Base-by-base conservation (phyloP, 2,888 invertebrate species). In the Pantelozetes paolii region DNA sequence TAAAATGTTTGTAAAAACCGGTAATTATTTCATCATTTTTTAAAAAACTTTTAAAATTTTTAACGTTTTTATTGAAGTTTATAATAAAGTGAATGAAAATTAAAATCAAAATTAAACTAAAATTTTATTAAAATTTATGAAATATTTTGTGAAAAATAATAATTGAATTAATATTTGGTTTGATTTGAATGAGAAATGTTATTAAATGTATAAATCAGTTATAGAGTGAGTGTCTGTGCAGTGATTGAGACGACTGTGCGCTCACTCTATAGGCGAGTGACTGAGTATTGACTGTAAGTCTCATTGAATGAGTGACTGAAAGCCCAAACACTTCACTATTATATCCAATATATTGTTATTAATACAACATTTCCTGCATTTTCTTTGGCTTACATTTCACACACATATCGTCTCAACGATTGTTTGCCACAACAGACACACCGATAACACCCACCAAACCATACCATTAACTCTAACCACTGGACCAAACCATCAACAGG, bases 341-440 rank as follows among this genome's bases (percentile, higher is more conserved):
- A 45, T 45, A n/a, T n/a, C n/a, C n/a, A n/a, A n/a, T n/a, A n/a
- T n/a, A n/a, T 18, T 18, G 18, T 11, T 57, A 57, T 57, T 57
- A 57, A 18, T 23, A 2, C 23, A 57, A 26, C 23, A 28, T 57
- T 57, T 57, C 57, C 57, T 57, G 57, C 57, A 57, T 57, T 57
- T 57, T 57, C 57, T 57, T 50, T 57, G 26, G 57, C 26, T 57
- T 57, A 57, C 57, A 28, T 28, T 57, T 28, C 8, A 9, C 23
- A 26, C 11, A 8, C 28, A 57, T 26, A 57, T 26, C 57, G 28
- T 23, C 28, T 57, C 2, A 3, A 57, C 45, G 18, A 45, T 15
- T 18, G 18, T 45, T 57, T 3, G 57, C 57, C 57, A 57, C 57
- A 57, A 57, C 23, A 57, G 57, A 57, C 57, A 57, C 57, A 57